Base-by-base conservation (phyloP, 35 echinoderm and acorn worm genomes). In the Ophioderma brevispina region DNA sequence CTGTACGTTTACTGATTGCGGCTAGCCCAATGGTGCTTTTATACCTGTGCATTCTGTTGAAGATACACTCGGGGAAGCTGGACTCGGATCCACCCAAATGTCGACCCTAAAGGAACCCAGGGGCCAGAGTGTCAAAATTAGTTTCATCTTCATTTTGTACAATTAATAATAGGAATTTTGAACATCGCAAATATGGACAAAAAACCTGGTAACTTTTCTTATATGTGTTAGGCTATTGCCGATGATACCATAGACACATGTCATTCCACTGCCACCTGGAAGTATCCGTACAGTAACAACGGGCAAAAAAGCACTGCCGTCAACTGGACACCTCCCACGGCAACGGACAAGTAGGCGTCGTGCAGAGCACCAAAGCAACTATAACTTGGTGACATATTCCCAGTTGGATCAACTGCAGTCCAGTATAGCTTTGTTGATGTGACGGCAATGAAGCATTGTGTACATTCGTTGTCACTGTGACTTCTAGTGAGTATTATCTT, bases 331-430 rank as follows among this genome's bases (percentile, higher is more conserved):
- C 87, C 90, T 76, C 90, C 94, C 1, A 84, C 94, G 13, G 87
- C 91, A 35, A 85, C 79, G 37, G 94, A 96, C 46, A 96, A 96
- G 88, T 85, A 13, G 82, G 63, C 82, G 87, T 56, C 25, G 42
- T 63, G 75, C 76, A 34, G 32, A 39, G 18, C 56, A 80, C 38
- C 1, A 25, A 25, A 42, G 52, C 13, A 86, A 38, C 18, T 75
- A 46, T 30, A 6, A n/a, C 18, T 86, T 25, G 82, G 76, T 35
- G 55, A 30, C 38, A 40, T 30, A 40, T 94, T 94, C 87, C 14
- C 19, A 0, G 11, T 94, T 38, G 92, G 92, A 19, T 38, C 38
- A 31, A 89, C 92, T 28, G 15, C 38, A 5, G 92, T 94, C 25
- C 55, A 87, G 39, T 94, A 94, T 79, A 81, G 35, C 0, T 89